Percentiles rank a stretch among this genome's conserved stretches.
phyloP scores from a whole-genome alignment of 2,113 vertebrate genomes.

The Lasiurus cinereus region DNA sequence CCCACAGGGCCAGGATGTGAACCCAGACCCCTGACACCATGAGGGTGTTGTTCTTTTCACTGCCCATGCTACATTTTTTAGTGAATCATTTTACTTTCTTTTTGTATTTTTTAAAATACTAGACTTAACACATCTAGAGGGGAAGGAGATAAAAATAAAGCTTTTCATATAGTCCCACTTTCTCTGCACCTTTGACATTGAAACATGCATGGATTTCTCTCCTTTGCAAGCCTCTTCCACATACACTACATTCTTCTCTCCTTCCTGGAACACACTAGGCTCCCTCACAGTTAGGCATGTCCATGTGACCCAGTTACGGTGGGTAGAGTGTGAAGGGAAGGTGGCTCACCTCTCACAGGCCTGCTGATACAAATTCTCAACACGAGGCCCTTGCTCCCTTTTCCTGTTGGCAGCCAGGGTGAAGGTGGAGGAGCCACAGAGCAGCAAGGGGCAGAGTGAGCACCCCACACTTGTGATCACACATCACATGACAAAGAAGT shows the following conservation, averaged over 20 bases:
- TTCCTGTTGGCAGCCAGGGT: neutral
- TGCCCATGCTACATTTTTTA: neutral
- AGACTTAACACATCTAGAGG: neutral
- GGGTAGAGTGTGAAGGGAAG: accelerated
- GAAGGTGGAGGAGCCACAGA: neutral
- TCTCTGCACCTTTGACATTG: neutral
- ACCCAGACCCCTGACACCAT: neutral
- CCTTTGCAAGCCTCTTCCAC: neutral
- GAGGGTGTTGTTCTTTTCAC: neutral
- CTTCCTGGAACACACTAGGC: neutral
- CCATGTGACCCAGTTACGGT: neutral
- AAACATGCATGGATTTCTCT: neutral
- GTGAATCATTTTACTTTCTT: neutral
- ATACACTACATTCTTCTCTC: accelerated
- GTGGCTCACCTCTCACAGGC: neutral
- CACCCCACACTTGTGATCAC: accelerated
- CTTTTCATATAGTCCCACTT: neutral
- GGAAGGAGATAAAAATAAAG: neutral
- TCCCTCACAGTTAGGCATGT: neutral
- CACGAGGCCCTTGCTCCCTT: neutral
- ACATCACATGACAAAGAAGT: neutral
- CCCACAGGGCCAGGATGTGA: neutral
- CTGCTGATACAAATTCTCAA: neutral
- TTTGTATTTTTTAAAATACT: neutral
- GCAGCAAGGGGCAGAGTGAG: no score